Percentiles rank a stretch among this genome's conserved stretches.
Conservation (phyloP, 2,797 vertebrate genomes). For the Sebastes glaucus region DNA sequence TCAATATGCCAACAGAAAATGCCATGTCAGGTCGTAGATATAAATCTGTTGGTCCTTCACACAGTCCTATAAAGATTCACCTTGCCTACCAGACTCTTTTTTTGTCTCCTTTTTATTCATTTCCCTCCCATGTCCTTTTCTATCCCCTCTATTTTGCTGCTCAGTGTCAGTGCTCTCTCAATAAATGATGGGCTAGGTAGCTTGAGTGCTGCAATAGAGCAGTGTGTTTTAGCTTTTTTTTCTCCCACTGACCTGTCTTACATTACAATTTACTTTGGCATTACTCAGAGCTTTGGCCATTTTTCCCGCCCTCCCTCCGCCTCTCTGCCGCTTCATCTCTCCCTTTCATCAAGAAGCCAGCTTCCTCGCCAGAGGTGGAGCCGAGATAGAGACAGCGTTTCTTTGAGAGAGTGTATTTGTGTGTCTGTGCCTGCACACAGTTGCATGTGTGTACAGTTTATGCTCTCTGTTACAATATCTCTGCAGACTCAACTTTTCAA, state of each 20-base stretch:
- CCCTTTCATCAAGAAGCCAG: constrained; percentile 22
- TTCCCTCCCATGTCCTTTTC: constrained; percentile 22
- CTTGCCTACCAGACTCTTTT: not conserved
- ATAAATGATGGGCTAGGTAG: constrained; percentile 54
- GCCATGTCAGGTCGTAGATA: not conserved
- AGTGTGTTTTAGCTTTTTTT: constrained; percentile 36
- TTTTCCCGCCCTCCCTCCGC: constrained; percentile 14
- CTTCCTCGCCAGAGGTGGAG: constrained; percentile 2
- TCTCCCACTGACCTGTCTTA: constrained; percentile 48
- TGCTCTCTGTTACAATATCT: not conserved
- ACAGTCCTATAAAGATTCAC: not conserved
- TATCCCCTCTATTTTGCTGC: constrained; percentile 9
- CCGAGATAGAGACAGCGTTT: constrained; percentile 8
- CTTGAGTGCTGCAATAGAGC: constrained; percentile 55
- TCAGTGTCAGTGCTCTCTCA: constrained; percentile 40
- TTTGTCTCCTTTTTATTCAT: constrained; percentile 9
- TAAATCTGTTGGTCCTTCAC: not conserved
- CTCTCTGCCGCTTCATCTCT: constrained; percentile 8
- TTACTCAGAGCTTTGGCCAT: constrained; percentile 61
- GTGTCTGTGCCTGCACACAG: not conserved
- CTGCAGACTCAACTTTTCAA: not conserved
- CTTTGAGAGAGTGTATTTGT: not conserved
- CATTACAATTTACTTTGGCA: constrained; percentile 57
- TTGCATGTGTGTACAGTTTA: not conserved
- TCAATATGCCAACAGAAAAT: not conserved